Evolutionary conservation across 2,888 invertebrate genomes (phyloP).

Genomic region (Tanypteryx hageni): DNA sequence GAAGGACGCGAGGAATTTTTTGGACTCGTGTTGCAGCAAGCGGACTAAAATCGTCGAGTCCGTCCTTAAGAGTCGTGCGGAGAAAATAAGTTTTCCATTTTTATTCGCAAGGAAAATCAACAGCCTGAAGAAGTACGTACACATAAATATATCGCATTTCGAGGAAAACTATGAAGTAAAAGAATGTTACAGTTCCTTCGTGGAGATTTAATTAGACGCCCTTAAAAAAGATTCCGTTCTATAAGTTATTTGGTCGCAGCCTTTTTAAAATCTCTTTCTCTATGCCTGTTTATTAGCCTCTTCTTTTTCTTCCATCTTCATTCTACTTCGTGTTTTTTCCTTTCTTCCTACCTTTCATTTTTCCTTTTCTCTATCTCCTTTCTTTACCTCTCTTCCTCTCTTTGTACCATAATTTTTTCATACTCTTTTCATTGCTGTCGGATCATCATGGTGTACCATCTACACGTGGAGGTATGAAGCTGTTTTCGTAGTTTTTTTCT

Average conservation of each 20-base stretch:
- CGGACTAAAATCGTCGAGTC: background rate
- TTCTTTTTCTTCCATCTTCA: background rate
- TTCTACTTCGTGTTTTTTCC: background rate
- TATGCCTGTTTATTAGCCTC: too few species aligned
- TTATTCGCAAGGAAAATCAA: too few species aligned
- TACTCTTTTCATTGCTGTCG: background rate
- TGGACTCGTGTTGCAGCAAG: background rate
- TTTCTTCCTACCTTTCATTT: background rate
- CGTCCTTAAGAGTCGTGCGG: too few species aligned
- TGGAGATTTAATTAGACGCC: too few species aligned
- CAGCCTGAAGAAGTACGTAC: too few species aligned
- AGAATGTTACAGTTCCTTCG: too few species aligned
- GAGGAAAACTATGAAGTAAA: too few species aligned
- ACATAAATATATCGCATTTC: too few species aligned
- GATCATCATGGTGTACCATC: background rate
- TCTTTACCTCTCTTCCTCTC: background rate
- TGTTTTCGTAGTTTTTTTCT: background rate
- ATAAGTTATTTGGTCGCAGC: too few species aligned
- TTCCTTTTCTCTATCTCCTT: background rate
- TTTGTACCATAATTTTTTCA: background rate
- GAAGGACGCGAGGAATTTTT: background rate
- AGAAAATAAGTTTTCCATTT: too few species aligned
- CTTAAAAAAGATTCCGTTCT: too few species aligned
- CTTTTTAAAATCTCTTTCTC: too few species aligned
- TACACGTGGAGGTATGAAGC: background rate